Base-by-base conservation (phyloP, 2,888 invertebrate genomes). In the Sminthurinus aureus region DNA sequence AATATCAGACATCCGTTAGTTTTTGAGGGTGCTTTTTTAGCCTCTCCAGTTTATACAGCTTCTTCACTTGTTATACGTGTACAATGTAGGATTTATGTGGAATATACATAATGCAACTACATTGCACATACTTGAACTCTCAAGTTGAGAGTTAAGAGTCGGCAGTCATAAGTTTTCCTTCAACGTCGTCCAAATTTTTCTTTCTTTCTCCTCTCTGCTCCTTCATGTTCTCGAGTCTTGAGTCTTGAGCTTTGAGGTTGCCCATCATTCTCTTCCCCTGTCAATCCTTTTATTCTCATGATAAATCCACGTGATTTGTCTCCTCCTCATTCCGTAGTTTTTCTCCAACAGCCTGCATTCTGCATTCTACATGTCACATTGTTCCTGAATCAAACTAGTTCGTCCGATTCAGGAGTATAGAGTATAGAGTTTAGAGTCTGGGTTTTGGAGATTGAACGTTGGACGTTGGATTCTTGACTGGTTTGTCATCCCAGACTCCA, bases 101-200 rank as follows among this genome's bases (percentile, higher is more conserved):
- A 38, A 6, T 38, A 6, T 38, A 38, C 38, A 6, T 38, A 38
- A 38, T 38, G 38, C 38, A 38, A 1, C 1, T 38, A 38, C 38
- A 38, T 4, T 38, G 38, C 38, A 38, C 38, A 38, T 38, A 38
- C 38, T 38, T 38, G 38, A 38, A 38, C 38, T 38, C 38, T 38
- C 38, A 38, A 38, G 38, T 38, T 67, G 67, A n/a, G 67, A n/a
- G 67, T 67, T 67, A 9, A 18, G 64, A 22, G 67, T 20, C 67
- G 67, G 22, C 69, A 81, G 81, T 81, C 81, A 81, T 81, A 81
- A 81, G 81, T 81, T 81, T 74, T 58, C 66, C 64, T 74, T 74
- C 74, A 58, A 81, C 81, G 74, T 80, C 67, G 38, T 58, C 26
- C 81, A 81, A 74, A 74, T 52, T 52, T 81, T 74, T 81, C 52